A percentile compares a stretch with the other conserved stretches of the same genome.
phyloP scores from a whole-genome alignment of 2,888 invertebrate species.

The Lasioglossum pauxillum region DNA sequence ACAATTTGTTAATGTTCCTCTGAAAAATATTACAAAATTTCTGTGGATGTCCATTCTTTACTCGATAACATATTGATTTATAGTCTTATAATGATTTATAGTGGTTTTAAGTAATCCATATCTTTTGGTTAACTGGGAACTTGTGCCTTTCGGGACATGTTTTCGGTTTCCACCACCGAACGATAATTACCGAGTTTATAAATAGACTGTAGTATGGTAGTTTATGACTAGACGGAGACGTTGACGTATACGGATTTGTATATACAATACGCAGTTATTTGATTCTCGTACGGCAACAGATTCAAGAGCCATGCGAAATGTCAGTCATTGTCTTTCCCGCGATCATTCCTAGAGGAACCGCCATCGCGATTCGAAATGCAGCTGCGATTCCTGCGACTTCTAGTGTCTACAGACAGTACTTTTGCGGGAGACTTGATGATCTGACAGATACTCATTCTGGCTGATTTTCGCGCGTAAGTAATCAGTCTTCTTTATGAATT shows the following conservation, averaged over 20 bases:
- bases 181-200: not conserved
- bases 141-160: too few species aligned
- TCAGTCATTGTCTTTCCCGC: constrained; percentile 29
- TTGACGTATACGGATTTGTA: not conserved
- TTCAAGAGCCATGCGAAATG: constrained; percentile 39
- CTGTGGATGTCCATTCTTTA: too few species aligned
- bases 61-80: too few species aligned
- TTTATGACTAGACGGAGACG: not conserved
- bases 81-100: too few species aligned
- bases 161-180: not conserved
- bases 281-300: constrained; percentile 29
- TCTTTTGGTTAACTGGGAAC: too few species aligned
- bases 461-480: too few species aligned
- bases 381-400: constrained; percentile 23
- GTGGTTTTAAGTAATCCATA: too few species aligned
- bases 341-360: constrained; percentile 29
- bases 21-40: too few species aligned
- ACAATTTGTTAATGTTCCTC: too few species aligned
- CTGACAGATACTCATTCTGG: not conserved
- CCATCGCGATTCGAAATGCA: constrained; percentile 29
- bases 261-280: constrained; percentile 17
- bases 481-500: too few species aligned
- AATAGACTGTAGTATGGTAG: not conserved
- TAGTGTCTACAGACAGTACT: not conserved
- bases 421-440: too few species aligned